Evolutionary conservation across 1,140 invertebrate genomes (phyloP).

Genomic region (Globodera rostochiensis): DNA sequence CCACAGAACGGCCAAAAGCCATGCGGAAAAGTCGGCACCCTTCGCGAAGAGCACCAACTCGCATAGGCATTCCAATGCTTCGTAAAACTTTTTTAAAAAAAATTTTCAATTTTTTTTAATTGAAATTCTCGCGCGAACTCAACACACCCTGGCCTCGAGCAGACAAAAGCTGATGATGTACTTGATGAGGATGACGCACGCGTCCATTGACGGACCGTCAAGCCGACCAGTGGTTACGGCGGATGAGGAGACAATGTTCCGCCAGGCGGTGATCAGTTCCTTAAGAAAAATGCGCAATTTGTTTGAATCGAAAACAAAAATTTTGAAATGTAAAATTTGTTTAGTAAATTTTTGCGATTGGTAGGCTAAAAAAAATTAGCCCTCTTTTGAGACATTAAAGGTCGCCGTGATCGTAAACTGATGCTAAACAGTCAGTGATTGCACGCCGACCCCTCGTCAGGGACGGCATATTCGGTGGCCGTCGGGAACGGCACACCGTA

Average conservation of each 20-base stretch:
- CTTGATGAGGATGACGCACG: conserved; percentile 6
- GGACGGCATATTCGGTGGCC: no score
- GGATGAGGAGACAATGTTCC: neutral
- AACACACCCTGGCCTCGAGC: conserved; percentile 22
- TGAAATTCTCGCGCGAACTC: neutral
- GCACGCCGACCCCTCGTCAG: no score
- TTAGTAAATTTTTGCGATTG: conserved; percentile 4
- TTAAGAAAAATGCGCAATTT: neutral
- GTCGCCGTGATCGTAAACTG: no score
- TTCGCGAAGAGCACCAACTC: conserved; percentile 11
- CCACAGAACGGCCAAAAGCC: conserved; percentile 16
- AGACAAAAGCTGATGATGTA: conserved; percentile 28
- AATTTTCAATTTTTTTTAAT: neutral
- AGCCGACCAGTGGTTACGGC: neutral
- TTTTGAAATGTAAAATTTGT: neutral
- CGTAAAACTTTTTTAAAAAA: conserved; percentile 31
- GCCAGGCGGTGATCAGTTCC: conserved; percentile 27
- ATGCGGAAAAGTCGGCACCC: conserved; percentile 8
- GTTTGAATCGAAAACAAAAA: no score
- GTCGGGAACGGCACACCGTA: no score
- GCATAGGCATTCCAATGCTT: conserved; percentile 24
- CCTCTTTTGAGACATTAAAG: no score
- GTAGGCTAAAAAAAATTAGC: neutral
- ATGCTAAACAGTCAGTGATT: no score
- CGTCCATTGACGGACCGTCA: neutral